Evolutionary conservation across 2,888 invertebrate genomes (phyloP).

Genomic region (Ceratothoa steindachneri): DNA sequence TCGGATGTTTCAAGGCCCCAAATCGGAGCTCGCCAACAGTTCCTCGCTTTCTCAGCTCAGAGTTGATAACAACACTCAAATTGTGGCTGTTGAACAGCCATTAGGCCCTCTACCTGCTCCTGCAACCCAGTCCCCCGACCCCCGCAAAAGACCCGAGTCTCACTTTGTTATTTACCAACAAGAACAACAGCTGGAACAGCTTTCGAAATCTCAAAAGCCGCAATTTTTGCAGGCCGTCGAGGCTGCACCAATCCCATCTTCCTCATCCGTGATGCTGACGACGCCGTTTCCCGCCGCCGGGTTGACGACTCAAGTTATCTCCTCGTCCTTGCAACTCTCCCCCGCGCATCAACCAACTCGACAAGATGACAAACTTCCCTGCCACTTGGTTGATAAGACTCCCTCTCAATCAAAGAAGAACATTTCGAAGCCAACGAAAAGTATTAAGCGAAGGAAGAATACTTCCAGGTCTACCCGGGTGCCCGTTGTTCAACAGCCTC

Average conservation of each 20-base stretch:
- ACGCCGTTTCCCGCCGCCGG: not conserved
- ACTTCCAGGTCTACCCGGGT: not conserved
- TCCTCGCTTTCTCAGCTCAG: not conserved
- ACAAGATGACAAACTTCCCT: too few species aligned
- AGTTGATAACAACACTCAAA: not conserved
- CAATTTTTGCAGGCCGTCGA: not conserved
- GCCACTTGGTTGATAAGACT: not conserved
- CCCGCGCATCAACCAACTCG: not conserved
- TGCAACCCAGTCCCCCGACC: not conserved
- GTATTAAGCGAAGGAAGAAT: not conserved
- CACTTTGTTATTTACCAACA: not conserved
- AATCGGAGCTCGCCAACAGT: not conserved
- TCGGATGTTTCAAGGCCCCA: constrained; percentile 1
- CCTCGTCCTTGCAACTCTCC: not conserved
- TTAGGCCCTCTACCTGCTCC: not conserved
- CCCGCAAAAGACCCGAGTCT: not conserved
- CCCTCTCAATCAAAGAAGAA: not conserved
- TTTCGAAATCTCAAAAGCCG: not conserved
- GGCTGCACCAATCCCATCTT: not conserved
- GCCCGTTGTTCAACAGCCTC: not conserved
- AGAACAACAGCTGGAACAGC: not conserved
- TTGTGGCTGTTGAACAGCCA: not conserved
- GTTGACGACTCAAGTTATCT: not conserved
- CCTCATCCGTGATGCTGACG: not conserved
- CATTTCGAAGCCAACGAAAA: not conserved